Base-by-base conservation (phyloP, 23 tunicate genomes). In the Styela clava region DNA sequence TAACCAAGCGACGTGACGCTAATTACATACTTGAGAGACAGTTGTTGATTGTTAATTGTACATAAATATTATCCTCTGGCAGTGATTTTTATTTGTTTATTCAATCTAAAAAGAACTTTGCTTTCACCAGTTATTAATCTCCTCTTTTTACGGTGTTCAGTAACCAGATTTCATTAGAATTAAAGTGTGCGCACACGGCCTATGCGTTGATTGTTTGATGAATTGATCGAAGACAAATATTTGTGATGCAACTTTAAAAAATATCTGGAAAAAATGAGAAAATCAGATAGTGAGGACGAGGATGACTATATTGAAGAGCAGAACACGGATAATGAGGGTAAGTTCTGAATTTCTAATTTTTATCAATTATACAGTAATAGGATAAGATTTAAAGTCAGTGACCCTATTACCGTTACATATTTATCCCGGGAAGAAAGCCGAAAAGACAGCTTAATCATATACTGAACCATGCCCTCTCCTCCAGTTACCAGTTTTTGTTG, bases 1-100 rank as follows among this genome's bases (percentile, higher is more conserved):
- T 71, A 28, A 28, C 77, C 77, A 71, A 34, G 77, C 77, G 77
- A 71, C 77, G 34, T 34, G 77, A 71, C 77, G 77, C 77, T 30
- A 3, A 3, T 71, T 29, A 28, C 73, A 71, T 34, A 35, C 77
- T 30, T 29, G 37, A 30, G 37, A 19, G 77, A 21, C 24, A n/a
- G n/a, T n/a, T n/a, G n/a, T n/a, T n/a, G n/a, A n/a, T n/a, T n/a
- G n/a, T n/a, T n/a, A n/a, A n/a, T n/a, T n/a, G n/a, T n/a, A n/a
- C n/a, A n/a, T n/a, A n/a, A n/a, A 44, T 44, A 5, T 44, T 44
- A 7, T 44, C 7, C 9, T 44, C 12, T 44, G 12, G 9, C 56
- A 44, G 7, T 12, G 56, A 44, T 44, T 44, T 44, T 44, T 12
- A 12, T 7, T 44, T 44, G 56, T 44, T 44, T 7, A 5, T 12